Evolutionary conservation across 2,888 invertebrate genomes (phyloP).

Genomic region (Megalurothrips usitatus): DNA sequence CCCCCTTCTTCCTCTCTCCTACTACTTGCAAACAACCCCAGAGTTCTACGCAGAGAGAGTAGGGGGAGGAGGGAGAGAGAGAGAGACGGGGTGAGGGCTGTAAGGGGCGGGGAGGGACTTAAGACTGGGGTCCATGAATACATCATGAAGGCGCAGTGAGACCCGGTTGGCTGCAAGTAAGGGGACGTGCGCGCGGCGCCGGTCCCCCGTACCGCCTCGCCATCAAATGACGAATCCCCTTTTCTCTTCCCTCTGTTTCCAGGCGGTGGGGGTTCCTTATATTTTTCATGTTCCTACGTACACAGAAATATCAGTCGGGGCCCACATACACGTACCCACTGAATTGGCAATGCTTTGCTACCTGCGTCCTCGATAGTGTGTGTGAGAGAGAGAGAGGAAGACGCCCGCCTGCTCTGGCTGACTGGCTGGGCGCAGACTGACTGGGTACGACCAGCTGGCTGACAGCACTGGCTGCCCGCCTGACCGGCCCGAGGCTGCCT

Average conservation of each 20-base stretch:
- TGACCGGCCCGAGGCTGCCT: not conserved
- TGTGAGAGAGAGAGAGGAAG: too few species aligned
- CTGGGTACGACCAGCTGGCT: too few species aligned
- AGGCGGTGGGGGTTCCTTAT: too few species aligned
- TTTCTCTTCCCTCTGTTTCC: too few species aligned
- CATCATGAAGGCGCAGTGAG: slow-evolving; percentile 28
- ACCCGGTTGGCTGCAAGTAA: slow-evolving; percentile 3
- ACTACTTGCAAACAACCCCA: slow-evolving; percentile 22
- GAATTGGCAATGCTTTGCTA: too few species aligned
- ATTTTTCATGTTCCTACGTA: too few species aligned
- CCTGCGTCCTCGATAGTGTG: too few species aligned
- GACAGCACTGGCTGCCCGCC: not conserved
- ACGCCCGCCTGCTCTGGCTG: too few species aligned
- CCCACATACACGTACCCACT: too few species aligned
- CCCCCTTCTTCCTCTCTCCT: not conserved
- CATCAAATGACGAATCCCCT: too few species aligned
- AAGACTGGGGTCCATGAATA: slow-evolving; percentile 32
- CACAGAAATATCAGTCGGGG: too few species aligned
- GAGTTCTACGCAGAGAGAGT: slow-evolving; percentile 6
- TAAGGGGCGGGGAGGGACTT: slow-evolving; percentile 30
- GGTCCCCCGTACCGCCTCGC: not conserved
- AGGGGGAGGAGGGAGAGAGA: slow-evolving; percentile 35
- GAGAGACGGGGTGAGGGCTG: slow-evolving; percentile 36
- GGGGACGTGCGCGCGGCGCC: not conserved
- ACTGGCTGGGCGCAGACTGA: too few species aligned